Evolutionary conservation across 2,113 vertebrate species (phyloP).

Genomic region (Pao palembangensis): DNA sequence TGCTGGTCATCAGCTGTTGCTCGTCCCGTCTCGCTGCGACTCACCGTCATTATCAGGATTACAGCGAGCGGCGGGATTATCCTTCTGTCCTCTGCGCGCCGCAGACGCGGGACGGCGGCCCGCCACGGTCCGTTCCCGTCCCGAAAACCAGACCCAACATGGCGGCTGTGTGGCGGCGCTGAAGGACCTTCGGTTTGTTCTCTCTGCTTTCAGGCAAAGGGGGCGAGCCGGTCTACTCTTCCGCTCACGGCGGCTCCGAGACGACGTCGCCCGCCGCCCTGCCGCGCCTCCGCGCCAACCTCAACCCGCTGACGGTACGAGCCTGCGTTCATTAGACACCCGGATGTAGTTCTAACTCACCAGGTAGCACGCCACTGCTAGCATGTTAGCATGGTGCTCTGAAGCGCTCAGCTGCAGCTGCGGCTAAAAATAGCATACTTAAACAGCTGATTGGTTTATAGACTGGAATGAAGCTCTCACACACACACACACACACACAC

Average conservation of each 20-base stretch:
- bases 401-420: conserved; percentile 28
- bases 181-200: not conserved
- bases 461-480: conserved; percentile 36
- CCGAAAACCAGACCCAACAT: no score
- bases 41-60: no score
- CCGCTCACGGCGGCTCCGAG: conserved; percentile 59
- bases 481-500: conserved; percentile 3
- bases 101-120: no score
- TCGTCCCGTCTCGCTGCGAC: no score
- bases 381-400: conserved; percentile 13
- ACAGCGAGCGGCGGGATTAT: no score
- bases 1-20: not conserved
- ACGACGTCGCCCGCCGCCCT: conserved; percentile 55
- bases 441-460: conserved; percentile 60
- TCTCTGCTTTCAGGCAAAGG: conserved; percentile 53
- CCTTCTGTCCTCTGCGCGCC: no score
- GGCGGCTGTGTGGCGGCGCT: no score
- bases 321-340: no score
- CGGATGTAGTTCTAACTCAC: no score
- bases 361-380: no score
- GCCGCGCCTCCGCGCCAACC: conserved; percentile 63
- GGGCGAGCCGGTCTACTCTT: conserved; percentile 64
- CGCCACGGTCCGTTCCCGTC: no score
- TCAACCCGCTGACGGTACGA: conserved; percentile 53
- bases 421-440: conserved; percentile 49